A percentile compares a stretch with the other conserved stretches of the same genome.
Conservation (phyloP, 92 coral and sea anemone genomes). For the Heliopora coerulea region DNA sequence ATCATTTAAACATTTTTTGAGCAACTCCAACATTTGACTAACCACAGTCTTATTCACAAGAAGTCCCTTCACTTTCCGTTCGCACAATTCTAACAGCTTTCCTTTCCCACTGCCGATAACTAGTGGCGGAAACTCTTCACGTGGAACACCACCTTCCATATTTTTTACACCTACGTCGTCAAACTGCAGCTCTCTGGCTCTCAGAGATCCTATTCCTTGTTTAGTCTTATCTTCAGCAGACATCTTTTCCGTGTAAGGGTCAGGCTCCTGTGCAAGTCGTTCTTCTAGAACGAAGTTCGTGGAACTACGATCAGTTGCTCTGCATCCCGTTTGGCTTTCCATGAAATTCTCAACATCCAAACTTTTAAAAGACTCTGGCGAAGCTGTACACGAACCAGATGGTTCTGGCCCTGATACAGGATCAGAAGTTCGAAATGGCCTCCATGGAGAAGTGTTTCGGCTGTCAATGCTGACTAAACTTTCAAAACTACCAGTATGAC, state of each 20-base stretch:
- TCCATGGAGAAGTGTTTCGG: constrained; percentile 49
- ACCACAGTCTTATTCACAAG: constrained; percentile 19
- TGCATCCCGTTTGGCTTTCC: not conserved
- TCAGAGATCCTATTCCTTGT: not conserved
- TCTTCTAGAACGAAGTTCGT: not conserved
- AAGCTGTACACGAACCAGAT: not conserved
- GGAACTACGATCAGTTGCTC: not conserved
- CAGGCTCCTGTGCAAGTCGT: not conserved
- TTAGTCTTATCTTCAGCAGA: not conserved
- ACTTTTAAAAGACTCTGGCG: constrained; percentile 9
- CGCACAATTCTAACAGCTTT: not conserved
- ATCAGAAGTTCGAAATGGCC: not conserved
- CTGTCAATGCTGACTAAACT: constrained; percentile 78
- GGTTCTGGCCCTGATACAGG: not conserved
- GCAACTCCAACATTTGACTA: constrained; percentile 14
- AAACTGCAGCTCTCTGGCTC: constrained; percentile 28
- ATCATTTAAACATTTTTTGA: constrained; percentile 28
- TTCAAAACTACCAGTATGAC: constrained; percentile 84
- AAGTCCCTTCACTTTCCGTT: constrained; percentile 16
- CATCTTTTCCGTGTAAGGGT: not conserved
- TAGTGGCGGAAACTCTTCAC: constrained; percentile 6
- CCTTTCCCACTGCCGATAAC: not conserved
- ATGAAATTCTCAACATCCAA: not conserved
- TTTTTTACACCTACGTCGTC: not conserved
- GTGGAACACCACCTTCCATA: not conserved